Conservation (phyloP, 2,797 vertebrate species). For the Premnoplex brunnescens region DNA sequence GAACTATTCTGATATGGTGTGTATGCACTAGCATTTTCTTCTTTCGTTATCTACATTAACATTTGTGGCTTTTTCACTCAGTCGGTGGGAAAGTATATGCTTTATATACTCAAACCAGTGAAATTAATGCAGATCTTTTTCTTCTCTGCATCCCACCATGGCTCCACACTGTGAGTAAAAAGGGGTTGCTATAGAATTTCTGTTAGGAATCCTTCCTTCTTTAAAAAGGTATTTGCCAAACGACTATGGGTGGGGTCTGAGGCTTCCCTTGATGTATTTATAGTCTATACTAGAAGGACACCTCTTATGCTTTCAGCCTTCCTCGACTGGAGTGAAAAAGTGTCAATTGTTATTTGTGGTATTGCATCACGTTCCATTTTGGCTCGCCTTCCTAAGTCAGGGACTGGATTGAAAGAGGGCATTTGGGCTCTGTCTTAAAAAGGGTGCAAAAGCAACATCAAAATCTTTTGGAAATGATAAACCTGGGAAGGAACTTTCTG, state of each 20-base stretch:
- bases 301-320: not conserved
- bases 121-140: not conserved
- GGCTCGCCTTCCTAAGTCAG: not conserved
- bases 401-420: not conserved
- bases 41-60: not conserved
- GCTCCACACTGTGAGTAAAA: not conserved
- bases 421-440: not conserved
- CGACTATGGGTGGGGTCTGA: not conserved
- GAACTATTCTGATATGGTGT: not conserved
- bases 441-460: not conserved
- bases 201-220: not conserved
- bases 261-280: not conserved
- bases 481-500: not conserved
- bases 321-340: not conserved
- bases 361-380: not conserved
- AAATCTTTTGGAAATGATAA: not conserved
- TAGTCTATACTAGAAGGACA: not conserved
- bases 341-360: not conserved
- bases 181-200: not conserved
- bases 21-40: not conserved
- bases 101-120: not conserved
- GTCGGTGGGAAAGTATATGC: not conserved
- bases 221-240: not conserved
- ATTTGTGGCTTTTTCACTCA: not conserved
- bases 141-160: not conserved